Evolutionary conservation across 2,797 vertebrate species (phyloP).

Genomic region (Pogonophryne albipinna): DNA sequence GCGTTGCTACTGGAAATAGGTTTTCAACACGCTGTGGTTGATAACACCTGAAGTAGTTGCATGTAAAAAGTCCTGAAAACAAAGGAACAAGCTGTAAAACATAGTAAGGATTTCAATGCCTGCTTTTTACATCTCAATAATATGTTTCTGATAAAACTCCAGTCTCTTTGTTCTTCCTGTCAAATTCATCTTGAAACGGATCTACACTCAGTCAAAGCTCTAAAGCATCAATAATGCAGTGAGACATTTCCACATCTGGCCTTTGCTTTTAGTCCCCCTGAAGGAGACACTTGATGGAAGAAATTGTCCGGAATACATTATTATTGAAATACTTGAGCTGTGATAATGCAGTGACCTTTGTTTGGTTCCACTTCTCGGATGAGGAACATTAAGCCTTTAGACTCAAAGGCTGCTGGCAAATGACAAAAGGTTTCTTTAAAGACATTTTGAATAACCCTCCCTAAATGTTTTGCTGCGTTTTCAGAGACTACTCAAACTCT

Average conservation of each 20-base stretch:
- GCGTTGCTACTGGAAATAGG: background rate
- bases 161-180: background rate
- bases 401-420: background rate
- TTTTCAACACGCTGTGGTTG: background rate
- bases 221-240: background rate
- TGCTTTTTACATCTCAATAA: background rate
- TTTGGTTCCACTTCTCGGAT: background rate
- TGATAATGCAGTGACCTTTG: background rate
- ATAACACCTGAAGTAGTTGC: background rate
- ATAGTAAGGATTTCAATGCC: background rate
- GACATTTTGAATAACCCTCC: conserved; percentile 23
- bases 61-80: background rate
- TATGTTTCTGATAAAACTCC: background rate
- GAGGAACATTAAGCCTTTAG: background rate
- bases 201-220: background rate
- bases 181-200: background rate
- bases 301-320: background rate
- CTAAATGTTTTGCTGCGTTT: conserved; percentile 7
- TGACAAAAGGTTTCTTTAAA: background rate
- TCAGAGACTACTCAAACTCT: background rate
- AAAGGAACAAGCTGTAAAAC: background rate
- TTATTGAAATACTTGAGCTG: background rate
- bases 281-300: conserved; percentile 10
- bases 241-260: background rate
- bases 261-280: too few relatives aligned